Base-by-base conservation (phyloP, 2,888 invertebrate genomes). In the Anoncus sp. region DNA sequence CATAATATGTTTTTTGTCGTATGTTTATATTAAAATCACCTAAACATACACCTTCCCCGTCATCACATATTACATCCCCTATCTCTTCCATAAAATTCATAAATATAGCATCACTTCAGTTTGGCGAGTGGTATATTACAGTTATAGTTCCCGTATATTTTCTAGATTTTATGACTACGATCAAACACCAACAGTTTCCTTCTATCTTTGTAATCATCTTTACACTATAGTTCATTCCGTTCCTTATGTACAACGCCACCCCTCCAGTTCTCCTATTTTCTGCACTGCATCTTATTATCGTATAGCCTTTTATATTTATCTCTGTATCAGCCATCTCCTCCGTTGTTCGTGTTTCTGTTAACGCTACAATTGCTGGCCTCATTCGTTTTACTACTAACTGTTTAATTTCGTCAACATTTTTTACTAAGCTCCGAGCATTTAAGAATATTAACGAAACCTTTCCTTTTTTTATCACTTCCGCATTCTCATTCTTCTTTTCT, bases 61-160 rank as follows among this genome's bases (percentile, higher is more conserved):
- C 55, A 7, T 40, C 45, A 12, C 22, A 66, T 55, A 73, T 16
- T 16, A 22, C 47, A 12, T 66, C 65, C 10, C 16, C 31, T 18
- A 73, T 43, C 14, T 69, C 43, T 20, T 69, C 69, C 24, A 75
- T 12, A 35, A 51, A 59, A 38, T 62, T 31, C 38, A 69, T 60
- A 47, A 69, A 70, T 51, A 47, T 40, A 12, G 60, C 75, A 70
- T 75, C 75, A 18, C 69, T 60, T 18, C 69, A 47, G 63, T 55
- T 69, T 10, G 73, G 79, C 27, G 76, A 76, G 43, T 76, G 67
- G 53, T 75, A 75, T 22, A 75, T 49, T 24, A 57, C 67, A 20
- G 20, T 31, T 27, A 75, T 67, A n/a, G 72, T 67, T n/a, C 73
- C 76, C 31, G 60, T 73, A 49, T 47, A 79, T 12, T 38, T 5